Base-by-base conservation (phyloP, 2,113 vertebrate genomes). In the Raphicerus campestris region DNA sequence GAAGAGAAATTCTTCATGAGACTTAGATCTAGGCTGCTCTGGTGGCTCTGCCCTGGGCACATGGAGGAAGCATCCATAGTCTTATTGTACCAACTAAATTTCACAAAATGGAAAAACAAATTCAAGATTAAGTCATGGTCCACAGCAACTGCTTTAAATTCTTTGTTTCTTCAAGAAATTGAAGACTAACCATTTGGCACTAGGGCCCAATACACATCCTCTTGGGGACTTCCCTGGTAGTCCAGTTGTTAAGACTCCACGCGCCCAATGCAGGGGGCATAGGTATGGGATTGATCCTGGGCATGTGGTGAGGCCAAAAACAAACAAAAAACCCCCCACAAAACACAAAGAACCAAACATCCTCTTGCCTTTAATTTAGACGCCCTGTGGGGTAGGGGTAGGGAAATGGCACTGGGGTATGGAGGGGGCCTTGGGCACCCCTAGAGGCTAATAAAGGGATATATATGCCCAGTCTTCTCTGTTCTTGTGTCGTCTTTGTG, bases 1-100 rank as follows among this genome's bases (percentile, higher is more conserved):
- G 47, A 94, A 80, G 42, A 85, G 28, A 91, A 81, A 91, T 55
- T 66, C 24, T 73, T 97, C n/a, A 2, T 3, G 28, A 85, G 53
- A 6, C 60, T 53, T 82, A 11, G 10, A 83, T 51, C 10, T 45
- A 14, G 80, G 75, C 26, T 53, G 30, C 17, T 78, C 35, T 9
- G 19, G 32, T 32, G 28, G 6, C 80, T 75, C 2, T 80, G 35
- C 51, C 39, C 32, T 47, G 70, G 42, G 80, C 17, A 20, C n/a
- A 45, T 0, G 4, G 2, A 35, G 26, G 19, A 89, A 9, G 61
- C 20, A 26, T 58, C 47, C 80, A 45, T 10, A 35, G 39, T 91
- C 22, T 58, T 58, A 39, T 3, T 58, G 77, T 2, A 87, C 35
- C 16, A 91, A 78, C 0, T 6, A 3, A 10, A 45, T 7, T 2